Evolutionary conservation across 2,888 invertebrate genomes (phyloP).

Genomic region (Drosophila maculinotata): DNA sequence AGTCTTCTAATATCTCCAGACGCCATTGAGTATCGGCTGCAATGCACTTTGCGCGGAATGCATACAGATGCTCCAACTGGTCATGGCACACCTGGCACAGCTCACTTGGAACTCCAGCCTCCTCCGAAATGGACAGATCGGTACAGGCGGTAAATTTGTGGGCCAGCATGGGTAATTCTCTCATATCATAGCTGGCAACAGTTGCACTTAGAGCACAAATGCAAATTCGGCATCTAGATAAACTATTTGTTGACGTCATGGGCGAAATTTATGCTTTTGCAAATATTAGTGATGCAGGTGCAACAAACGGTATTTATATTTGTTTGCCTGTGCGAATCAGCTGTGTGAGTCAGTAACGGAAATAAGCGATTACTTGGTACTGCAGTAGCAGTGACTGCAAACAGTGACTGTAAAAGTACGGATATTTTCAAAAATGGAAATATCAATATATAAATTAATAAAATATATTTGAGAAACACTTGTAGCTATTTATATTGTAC

Average conservation of each 20-base stretch:
- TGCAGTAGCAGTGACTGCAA: conserved; percentile 5
- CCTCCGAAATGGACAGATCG: conserved; percentile 23
- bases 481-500: background rate
- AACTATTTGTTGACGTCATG: conserved; percentile 14
- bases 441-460: background rate
- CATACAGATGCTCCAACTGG: conserved; percentile 31
- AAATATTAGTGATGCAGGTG: background rate
- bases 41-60: conserved; percentile 39
- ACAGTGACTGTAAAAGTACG: background rate
- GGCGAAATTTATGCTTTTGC: background rate
- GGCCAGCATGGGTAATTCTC: conserved; percentile 43
- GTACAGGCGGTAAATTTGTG: conserved; percentile 62
- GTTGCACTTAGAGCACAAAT: conserved; percentile 1
- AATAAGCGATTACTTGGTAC: conserved; percentile 4
- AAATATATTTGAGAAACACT: background rate
- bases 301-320: background rate
- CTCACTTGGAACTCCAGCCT: conserved; percentile 30
- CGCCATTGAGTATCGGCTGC: conserved; percentile 34
- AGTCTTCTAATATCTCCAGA: background rate
- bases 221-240: conserved; percentile 37
- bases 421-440: too few relatives aligned
- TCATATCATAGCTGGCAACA: conserved; percentile 20
- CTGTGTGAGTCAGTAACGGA: conserved; percentile 24
- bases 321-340: conserved; percentile 19
- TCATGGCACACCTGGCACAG: conserved; percentile 29